Evolutionary conservation across 2,888 invertebrate species (phyloP).

Genomic region (Agrilus cyanescens): DNA sequence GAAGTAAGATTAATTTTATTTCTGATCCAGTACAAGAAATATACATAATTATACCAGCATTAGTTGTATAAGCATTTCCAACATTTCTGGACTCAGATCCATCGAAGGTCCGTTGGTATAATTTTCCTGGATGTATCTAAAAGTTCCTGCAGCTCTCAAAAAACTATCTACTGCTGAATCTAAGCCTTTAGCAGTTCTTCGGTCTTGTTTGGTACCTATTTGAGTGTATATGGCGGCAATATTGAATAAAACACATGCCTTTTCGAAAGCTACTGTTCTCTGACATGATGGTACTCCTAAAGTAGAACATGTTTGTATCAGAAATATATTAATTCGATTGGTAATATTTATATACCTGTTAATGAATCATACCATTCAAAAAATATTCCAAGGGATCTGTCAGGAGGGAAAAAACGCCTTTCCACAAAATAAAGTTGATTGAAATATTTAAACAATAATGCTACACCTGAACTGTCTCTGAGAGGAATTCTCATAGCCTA

Average conservation of each 20-base stretch:
- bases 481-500: conserved; percentile 88
- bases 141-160: conserved; percentile 79
- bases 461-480: conserved; percentile 72
- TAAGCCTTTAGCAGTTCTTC: conserved; percentile 62
- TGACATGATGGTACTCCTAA: conserved; percentile 83
- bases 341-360: conserved; percentile 49
- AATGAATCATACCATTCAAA: conserved; percentile 97
- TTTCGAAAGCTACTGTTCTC: conserved; percentile 91
- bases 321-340: not conserved
- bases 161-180: conserved; percentile 82
- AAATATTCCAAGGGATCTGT: conserved; percentile 78
- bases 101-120: conserved; percentile 94
- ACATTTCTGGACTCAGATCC: conserved; percentile 82
- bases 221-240: conserved; percentile 92
- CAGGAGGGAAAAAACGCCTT: conserved; percentile 85
- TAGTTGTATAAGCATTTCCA: conserved; percentile 76
- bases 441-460: conserved; percentile 84
- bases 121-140: conserved; percentile 86
- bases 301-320: not conserved
- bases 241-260: conserved; percentile 91
- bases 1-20: not conserved
- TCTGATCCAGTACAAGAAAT: no score
- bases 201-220: conserved; percentile 79
- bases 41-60: conserved; percentile 54
- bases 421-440: conserved; percentile 92